Conservation (phyloP, 1,140 invertebrate genomes). For the Campoletis sonorensis region DNA sequence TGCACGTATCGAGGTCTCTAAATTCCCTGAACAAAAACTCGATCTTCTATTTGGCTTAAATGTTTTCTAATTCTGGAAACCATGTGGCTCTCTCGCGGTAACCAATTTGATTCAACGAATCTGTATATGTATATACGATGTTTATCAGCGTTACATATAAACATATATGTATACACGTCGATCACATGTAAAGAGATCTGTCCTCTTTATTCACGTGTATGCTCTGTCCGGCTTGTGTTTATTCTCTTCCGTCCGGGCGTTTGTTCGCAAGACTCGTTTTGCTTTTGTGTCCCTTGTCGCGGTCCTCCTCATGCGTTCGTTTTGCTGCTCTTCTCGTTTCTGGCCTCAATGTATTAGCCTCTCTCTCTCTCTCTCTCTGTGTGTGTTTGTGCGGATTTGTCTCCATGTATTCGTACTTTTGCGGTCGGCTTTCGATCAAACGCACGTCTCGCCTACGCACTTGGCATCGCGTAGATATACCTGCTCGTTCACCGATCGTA, state of each 20-base stretch:
- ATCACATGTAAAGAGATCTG: background rate
- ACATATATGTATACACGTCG: background rate
- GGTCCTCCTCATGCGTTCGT: conserved; percentile 11
- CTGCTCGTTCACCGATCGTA: conserved; percentile 46
- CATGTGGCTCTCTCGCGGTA: background rate
- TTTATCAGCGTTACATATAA: background rate
- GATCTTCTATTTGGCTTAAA: no score
- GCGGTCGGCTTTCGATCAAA: conserved; percentile 68
- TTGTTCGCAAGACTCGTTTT: background rate
- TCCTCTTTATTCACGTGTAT: conserved; percentile 1
- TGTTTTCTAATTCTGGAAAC: no score
- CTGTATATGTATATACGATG: background rate
- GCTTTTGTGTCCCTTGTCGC: background rate
- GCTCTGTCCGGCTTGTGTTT: background rate
- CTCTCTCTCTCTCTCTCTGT: background rate
- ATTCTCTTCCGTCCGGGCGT: conserved; percentile 4
- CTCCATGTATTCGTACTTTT: conserved; percentile 22
- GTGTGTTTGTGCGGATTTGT: background rate
- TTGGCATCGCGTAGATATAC: conserved; percentile 62
- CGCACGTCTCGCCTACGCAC: conserved; percentile 71
- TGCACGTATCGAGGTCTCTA: no score
- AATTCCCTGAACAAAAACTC: no score
- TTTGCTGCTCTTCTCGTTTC: background rate
- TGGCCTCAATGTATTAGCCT: background rate
- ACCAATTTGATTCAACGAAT: background rate